Evolutionary conservation across 2,888 invertebrate species (phyloP).

Genomic region (Trichopria drosophilae): DNA sequence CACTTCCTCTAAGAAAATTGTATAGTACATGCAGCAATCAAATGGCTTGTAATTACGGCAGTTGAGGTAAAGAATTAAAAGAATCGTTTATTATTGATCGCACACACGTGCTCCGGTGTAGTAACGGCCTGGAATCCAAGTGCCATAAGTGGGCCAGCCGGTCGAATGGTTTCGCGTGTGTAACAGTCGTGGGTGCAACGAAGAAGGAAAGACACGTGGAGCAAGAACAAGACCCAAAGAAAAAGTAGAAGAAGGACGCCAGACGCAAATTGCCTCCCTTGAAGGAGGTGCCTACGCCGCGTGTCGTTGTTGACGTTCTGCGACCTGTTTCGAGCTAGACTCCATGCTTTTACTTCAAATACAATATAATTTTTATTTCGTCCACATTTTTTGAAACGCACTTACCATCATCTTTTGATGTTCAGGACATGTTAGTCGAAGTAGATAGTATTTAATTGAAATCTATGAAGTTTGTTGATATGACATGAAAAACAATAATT

Average conservation of each 20-base stretch:
- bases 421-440: no score
- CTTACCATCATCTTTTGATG: background rate
- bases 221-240: conserved; percentile 8
- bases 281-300: conserved; percentile 4
- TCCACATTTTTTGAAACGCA: background rate
- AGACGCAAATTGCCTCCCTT: no score
- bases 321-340: conserved; percentile 18
- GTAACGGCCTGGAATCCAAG: conserved; percentile 41
- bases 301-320: conserved; percentile 27
- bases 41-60: no score
- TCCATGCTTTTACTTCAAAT: no score
- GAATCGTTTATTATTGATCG: conserved; percentile 50
- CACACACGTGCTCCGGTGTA: conserved; percentile 49
- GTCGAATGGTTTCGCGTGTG: conserved; percentile 35
- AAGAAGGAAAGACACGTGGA: background rate
- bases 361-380: background rate
- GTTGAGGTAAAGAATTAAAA: conserved; percentile 20
- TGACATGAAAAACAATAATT: no score
- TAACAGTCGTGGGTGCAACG: conserved; percentile 7
- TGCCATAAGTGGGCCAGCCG: conserved; percentile 52
- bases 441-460: no score
- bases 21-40: no score
- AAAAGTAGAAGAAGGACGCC: no score
- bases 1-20: no score
- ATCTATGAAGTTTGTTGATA: no score